Conservation (phyloP, 2,797 vertebrate species). For the Enteromius argenteus region DNA sequence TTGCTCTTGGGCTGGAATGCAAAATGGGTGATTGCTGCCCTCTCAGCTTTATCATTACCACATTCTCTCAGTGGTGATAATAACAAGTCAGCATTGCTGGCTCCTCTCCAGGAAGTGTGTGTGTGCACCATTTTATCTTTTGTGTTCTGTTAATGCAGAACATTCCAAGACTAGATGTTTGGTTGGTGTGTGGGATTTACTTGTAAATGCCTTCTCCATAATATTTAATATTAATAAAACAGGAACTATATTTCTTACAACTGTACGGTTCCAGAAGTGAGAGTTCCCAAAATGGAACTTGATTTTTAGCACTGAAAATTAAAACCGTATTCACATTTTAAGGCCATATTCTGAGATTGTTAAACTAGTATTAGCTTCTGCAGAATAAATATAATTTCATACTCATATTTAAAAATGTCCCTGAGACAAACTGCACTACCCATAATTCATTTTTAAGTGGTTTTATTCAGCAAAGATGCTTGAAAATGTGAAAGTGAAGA, state of each 20-base stretch:
- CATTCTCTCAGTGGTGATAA: not conserved
- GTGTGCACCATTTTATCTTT: not conserved
- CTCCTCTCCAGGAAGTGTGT: not conserved
- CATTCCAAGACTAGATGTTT: not conserved
- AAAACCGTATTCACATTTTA: not conserved
- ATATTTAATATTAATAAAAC: not conserved
- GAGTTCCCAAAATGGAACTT: not conserved
- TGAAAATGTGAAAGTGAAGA: not conserved
- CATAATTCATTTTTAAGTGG: not conserved
- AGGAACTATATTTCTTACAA: not conserved
- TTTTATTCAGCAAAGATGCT: not conserved
- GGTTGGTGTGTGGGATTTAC: not conserved
- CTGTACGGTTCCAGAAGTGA: not conserved
- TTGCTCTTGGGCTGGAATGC: constrained; percentile 9
- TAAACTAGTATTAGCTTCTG: not conserved
- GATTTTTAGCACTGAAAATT: not conserved
- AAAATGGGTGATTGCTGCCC: constrained; percentile 6
- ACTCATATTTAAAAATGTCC: not conserved
- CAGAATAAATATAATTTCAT: not conserved
- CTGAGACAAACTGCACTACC: not conserved
- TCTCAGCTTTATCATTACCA: constrained; percentile 34
- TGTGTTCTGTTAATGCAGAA: not conserved
- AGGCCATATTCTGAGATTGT: not conserved
- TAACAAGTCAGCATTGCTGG: not conserved
- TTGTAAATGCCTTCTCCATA: not conserved